A percentile compares a stretch with the other conserved stretches of the same genome.
Evolutionary conservation across 2,113 vertebrate genomes (phyloP).

Genomic region (Camelus bactrianus): DNA sequence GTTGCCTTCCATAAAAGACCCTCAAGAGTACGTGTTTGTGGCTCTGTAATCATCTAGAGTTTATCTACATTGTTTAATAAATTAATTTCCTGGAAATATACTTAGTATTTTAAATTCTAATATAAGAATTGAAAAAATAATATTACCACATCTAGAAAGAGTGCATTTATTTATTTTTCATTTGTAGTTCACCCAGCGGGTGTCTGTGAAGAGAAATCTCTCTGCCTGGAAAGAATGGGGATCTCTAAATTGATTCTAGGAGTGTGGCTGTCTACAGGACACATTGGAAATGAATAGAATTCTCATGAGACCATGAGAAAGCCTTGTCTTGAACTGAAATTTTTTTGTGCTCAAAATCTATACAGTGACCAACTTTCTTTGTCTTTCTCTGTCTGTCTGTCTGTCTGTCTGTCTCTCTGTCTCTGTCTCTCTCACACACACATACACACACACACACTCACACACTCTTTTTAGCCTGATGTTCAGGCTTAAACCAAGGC

Average conservation of each 20-base stretch:
- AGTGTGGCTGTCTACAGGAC: background rate
- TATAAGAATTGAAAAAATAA: conserved; percentile 20
- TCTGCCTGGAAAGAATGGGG: background rate
- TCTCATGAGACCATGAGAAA: background rate
- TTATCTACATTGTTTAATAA: background rate
- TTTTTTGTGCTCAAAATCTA: background rate
- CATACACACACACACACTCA: background rate
- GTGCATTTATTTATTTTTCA: background rate
- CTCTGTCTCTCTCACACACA: background rate
- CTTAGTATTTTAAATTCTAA: conserved; percentile 6
- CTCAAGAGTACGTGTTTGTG: background rate
- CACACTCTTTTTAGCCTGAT: background rate
- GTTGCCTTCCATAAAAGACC: background rate
- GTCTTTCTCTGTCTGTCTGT: background rate
- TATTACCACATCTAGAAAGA: conserved; percentile 24
- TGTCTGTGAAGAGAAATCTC: conserved; percentile 35
- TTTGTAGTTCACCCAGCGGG: background rate
- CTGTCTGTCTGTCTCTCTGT: background rate
- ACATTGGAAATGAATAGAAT: conserved; percentile 1
- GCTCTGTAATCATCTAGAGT: background rate
- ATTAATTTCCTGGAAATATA: conserved; percentile 21
- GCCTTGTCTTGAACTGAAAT: background rate
- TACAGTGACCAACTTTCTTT: background rate
- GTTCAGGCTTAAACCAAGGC: background rate
- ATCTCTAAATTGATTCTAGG: background rate